Evolutionary conservation across 2,113 vertebrate genomes (phyloP).

Genomic region (Ceuthmochares aereus): DNA sequence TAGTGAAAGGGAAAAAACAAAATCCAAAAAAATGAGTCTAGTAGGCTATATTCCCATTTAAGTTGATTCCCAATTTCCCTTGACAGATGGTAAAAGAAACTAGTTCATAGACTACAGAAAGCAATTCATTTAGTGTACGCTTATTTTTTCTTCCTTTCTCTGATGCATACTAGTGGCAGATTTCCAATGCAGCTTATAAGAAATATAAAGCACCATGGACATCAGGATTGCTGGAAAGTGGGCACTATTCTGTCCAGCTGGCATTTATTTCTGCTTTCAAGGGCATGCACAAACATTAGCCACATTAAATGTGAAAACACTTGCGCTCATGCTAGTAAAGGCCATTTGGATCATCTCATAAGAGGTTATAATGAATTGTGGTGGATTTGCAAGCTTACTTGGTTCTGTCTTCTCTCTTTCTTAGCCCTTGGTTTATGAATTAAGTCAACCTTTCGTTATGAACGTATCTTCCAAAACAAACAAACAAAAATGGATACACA

Average conservation of each 20-base stretch:
- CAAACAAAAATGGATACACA: background rate
- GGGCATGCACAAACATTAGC: background rate
- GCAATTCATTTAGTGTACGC: background rate
- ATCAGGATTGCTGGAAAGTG: background rate
- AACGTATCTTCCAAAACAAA: background rate
- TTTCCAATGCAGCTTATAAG: background rate
- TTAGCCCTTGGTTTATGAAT: background rate
- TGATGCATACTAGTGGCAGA: background rate
- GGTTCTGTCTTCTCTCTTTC: background rate
- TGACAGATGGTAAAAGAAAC: background rate
- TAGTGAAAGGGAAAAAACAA: slow-evolving; percentile 25
- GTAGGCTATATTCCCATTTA: background rate
- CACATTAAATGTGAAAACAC: background rate
- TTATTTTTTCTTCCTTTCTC: background rate
- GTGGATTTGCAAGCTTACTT: background rate
- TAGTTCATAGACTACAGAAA: background rate
- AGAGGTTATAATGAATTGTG: background rate
- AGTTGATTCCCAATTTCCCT: slow-evolving; percentile 12
- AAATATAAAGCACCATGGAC: background rate
- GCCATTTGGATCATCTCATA: background rate
- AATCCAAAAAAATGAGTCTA: background rate
- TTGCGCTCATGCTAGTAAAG: background rate
- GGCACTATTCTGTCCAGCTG: background rate
- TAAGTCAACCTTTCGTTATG: background rate
- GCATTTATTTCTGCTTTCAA: background rate